Base-by-base conservation (phyloP, 2,113 vertebrate genomes). In the Blennius ocellaris region DNA sequence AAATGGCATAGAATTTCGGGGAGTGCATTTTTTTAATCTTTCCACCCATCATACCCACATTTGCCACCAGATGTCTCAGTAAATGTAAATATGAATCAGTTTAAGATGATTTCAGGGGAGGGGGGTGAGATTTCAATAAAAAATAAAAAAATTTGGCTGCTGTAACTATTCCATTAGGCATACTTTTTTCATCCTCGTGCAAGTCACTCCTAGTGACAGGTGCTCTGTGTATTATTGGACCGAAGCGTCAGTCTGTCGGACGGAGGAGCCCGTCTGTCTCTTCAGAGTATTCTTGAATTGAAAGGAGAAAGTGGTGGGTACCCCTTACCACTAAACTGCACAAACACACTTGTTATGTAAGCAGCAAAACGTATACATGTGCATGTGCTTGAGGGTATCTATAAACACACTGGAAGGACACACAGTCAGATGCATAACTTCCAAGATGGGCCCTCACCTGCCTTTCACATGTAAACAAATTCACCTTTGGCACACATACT, bases 171-270 rank as follows among this genome's bases (percentile, higher is more conserved):
- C 21, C 12, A 39, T 7, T 6, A 5, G 41, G 21, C 64, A 60
- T 51, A 47, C 48, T 58, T n/a, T 39, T 54, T 9, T 6, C 8
- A 36, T 2, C 47, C 76, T 43, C 56, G 58, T 47, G 56, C 67
- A 21, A 43, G 39, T 58, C 38, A 48, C 56, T 38, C 57, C 37
- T 11, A n/a, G 56, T 67, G 73, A 81, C 83, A 87, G 70, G 38
- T 86, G 83, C 38, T 38, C 55, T 8, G 60, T 50, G 38, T 79
- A 63, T 83, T 59, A 85, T 1, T 53, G 73, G 40, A 52, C 16
- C 36, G 37, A 16, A 37, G 60, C 76, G 69, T 82, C 80, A 76
- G 43, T 73, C 38, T 40, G 41, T 62, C 69, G 39, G 14, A 60
- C 39, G 45, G 30, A 69, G 21, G 21, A 30, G 21, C 21, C 21